Base-by-base conservation (phyloP, 2,888 invertebrate genomes). In the Argyresthia albistria region DNA sequence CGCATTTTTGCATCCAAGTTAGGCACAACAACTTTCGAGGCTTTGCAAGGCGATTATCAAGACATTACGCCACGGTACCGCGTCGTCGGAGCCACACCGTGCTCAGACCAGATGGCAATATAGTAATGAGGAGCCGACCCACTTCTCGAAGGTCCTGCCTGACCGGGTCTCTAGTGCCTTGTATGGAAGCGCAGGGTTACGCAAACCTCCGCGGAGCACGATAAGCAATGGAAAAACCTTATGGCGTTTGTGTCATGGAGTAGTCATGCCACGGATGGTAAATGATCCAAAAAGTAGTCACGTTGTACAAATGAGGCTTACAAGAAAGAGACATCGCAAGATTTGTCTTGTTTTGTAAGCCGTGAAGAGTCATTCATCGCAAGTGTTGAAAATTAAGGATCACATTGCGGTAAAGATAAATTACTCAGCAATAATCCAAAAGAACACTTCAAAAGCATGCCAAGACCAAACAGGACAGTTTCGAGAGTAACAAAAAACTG, bases 31-130 rank as follows among this genome's bases (percentile, higher is more conserved):
- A 50, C 50, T 50, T 50, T 50, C 50, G 42, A 50, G 50, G 10
- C 25, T 12, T 50, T 50, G 42, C 50, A 42, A 42, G 50, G 16
- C 42, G 50, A 50, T 50, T 50, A 50, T 50, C 50, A 42, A 36
- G 48, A 48, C 36, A 48, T 48, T 48, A 48, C 48, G 48, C 48
- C 48, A 48, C 48, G 14, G 12, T 25, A 25, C 45, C 6, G 45
- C 45, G 45, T 39, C 39, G 35, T 25, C 46, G 46, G 16, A 10
- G 45, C 25, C n/a, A 35, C 47, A 35, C 35, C 47, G 47, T 72
- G 73, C 73, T 67, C 67, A 68, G 68, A 75, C 83, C 83, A 84
- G 81, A 84, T 84, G 84, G 83, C 75, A 76, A 74, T 75, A 74
- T 70, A 59, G 66, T 59, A 12, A 15, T 50, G 45, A 35, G 43